Evolutionary conservation across 2,797 vertebrate species (phyloP).

Genomic region (Lindbergichthys nudifrons): DNA sequence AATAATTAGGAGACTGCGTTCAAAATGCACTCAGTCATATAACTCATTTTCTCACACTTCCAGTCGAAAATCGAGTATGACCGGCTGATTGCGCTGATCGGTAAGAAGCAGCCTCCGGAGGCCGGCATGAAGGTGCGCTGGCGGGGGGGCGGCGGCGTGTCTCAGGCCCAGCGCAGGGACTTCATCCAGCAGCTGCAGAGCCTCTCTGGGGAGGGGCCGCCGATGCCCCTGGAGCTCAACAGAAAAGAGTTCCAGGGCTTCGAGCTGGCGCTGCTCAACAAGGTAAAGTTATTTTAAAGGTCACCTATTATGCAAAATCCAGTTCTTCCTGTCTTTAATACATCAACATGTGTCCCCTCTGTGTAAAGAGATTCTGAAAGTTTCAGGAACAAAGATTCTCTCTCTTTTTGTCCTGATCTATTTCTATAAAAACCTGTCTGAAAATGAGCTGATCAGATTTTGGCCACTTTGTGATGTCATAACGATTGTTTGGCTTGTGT

Average conservation of each 20-base stretch:
- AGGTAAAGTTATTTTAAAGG: slow-evolving; percentile 78
- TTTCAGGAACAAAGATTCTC: no score
- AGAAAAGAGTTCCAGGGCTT: slow-evolving; percentile 96
- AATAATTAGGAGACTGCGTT: background rate
- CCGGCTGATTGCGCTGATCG: slow-evolving; percentile 91
- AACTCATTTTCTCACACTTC: background rate
- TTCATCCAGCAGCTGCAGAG: slow-evolving; percentile 94
- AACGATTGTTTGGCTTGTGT: no score
- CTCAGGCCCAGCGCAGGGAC: slow-evolving; percentile 90
- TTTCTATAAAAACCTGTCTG: no score
- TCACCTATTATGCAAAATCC: no score
- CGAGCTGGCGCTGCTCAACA: slow-evolving; percentile 93
- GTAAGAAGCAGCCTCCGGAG: slow-evolving; percentile 90
- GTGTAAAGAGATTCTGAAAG: no score
- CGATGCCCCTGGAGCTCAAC: slow-evolving; percentile 90
- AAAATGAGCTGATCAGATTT: no score
- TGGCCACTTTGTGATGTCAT: no score
- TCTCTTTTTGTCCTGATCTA: no score
- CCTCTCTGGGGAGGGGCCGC: slow-evolving; percentile 88
- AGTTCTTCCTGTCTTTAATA: no score
- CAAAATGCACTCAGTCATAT: background rate
- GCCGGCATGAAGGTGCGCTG: slow-evolving; percentile 93
- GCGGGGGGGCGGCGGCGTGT: slow-evolving; percentile 87
- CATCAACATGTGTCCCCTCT: no score
- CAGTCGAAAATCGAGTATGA: slow-evolving; percentile 97